phyloP scores from a whole-genome alignment of 2,888 invertebrate species.

The Noctuana brunneofusca region DNA sequence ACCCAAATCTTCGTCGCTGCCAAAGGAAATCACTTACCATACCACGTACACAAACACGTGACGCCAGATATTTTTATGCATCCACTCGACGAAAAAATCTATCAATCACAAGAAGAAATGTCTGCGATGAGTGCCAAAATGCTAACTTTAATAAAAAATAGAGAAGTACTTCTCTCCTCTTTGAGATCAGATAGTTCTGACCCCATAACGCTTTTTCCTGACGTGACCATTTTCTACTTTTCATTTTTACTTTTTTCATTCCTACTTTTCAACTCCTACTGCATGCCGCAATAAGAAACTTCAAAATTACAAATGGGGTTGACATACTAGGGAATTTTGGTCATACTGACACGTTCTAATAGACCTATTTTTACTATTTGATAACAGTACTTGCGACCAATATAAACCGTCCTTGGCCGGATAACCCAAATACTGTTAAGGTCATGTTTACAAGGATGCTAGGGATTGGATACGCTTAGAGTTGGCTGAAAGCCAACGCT shows the following conservation, averaged over 20 bases:
- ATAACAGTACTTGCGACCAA: conserved; percentile 6
- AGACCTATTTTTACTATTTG: not conserved
- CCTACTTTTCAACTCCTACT: too few species aligned
- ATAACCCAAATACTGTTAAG: conserved; percentile 10
- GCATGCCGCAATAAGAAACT: too few species aligned
- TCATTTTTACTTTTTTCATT: too few species aligned
- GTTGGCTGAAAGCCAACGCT: conserved; percentile 21
- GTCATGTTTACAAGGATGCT: conserved; percentile 21
- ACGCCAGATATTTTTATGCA: not conserved
- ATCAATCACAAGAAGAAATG: not conserved
- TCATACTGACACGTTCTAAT: not conserved
- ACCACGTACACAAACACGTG: not conserved
- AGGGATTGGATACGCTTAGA: conserved; percentile 4
- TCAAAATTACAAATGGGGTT: too few species aligned
- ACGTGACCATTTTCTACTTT: too few species aligned
- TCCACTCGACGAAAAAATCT: not conserved
- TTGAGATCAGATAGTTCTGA: too few species aligned
- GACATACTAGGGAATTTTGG: too few species aligned
- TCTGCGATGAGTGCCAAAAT: conserved; percentile 6
- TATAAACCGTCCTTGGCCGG: conserved; percentile 27
- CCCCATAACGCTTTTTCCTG: too few species aligned
- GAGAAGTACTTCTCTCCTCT: too few species aligned
- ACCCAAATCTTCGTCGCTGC: not conserved
- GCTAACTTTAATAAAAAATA: not conserved
- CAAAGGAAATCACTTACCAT: too few species aligned